These are phyloP conservation scores for Neelides folsomi DNA, from an alignment of 2,888 invertebrate species.

Conservation along the genomic window DNA sequence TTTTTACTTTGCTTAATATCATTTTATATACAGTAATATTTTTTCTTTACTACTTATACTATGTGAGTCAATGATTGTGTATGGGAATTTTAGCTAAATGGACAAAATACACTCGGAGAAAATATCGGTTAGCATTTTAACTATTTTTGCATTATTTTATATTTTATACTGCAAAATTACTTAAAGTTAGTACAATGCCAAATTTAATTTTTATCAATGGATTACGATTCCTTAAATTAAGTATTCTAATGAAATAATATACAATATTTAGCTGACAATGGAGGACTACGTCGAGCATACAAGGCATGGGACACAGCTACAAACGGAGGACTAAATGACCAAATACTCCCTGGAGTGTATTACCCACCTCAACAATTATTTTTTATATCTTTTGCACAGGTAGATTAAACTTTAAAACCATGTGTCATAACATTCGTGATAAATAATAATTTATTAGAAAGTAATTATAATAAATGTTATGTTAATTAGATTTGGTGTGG, in stretches of 20 bases:
- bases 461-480: neutral
- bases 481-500: conserved; percentile 28
- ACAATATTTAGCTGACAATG: conserved; percentile 28
- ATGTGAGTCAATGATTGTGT: neutral
- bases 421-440: neutral
- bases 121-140: conserved; percentile 38
- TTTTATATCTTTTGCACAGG: conserved; percentile 40
- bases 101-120: conserved; percentile 44
- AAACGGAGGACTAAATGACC: conserved; percentile 27
- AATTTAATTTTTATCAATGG: no score
- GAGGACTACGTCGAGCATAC: conserved; percentile 32
- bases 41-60: neutral
- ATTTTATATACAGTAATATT: neutral
- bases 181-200: no score
- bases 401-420: conserved; percentile 8
- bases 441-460: neutral
- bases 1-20: neutral
- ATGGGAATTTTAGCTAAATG: conserved; percentile 56
- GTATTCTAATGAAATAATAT: conserved; percentile 5
- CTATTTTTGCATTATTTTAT: no score
- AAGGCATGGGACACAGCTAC: conserved; percentile 30
- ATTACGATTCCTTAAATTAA: no score
- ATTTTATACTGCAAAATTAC: no score
- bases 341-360: conserved; percentile 29
- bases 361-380: conserved; percentile 39